Conservation (phyloP, 2,888 invertebrate genomes). For the Amblyjoppa fuscipennis region DNA sequence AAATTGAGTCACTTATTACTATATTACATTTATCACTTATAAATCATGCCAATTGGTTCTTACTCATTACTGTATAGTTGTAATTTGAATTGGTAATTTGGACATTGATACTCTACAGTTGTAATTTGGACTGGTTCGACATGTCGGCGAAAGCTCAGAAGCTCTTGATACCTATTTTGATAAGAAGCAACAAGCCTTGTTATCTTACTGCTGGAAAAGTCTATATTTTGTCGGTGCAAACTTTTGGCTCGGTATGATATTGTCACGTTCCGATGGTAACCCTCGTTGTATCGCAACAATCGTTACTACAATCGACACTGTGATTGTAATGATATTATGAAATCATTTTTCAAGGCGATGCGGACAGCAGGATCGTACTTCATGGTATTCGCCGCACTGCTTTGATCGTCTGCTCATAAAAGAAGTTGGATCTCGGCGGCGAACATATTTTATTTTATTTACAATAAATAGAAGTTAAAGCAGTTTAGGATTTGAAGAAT, state of each 20-base stretch:
- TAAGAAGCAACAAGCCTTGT: slow-evolving; percentile 44
- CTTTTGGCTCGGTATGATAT: slow-evolving; percentile 47
- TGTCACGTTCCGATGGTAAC: not conserved
- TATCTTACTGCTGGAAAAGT: slow-evolving; percentile 1
- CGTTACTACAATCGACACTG: not conserved
- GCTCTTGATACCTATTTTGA: slow-evolving; percentile 36
- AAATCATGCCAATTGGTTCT: no score
- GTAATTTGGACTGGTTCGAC: slow-evolving; percentile 34
- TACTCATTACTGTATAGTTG: no score
- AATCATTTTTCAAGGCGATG: slow-evolving; percentile 1
- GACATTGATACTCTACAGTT: slow-evolving; percentile 9
- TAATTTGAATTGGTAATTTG: no score
- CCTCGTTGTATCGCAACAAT: not conserved
- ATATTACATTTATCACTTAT: no score
- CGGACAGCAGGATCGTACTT: slow-evolving; percentile 37
- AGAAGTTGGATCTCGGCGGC: no score
- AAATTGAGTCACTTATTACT: not conserved
- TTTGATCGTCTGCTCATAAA: no score
- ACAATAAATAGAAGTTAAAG: no score
- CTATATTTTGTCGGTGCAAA: slow-evolving; percentile 39
- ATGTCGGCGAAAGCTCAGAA: slow-evolving; percentile 10
- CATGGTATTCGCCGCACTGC: not conserved
- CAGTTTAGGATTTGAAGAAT: no score
- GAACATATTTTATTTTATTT: no score
- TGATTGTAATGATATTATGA: not conserved